Evolutionary conservation across 1,140 invertebrate genomes (phyloP).

Genomic region (Papilio xuthus): DNA sequence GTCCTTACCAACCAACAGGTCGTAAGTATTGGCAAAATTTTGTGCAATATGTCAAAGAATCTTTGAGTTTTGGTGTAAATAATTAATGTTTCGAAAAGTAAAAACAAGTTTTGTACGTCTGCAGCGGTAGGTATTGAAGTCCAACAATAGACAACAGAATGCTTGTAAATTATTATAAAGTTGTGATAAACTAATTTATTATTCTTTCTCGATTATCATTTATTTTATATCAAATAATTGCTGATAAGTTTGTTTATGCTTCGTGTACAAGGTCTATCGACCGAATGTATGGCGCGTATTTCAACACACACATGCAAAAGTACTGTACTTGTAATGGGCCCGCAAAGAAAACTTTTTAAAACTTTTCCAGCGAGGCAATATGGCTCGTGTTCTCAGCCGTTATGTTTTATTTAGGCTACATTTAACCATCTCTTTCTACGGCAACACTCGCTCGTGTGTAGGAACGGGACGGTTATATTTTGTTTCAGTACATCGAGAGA

Average conservation of each 20-base stretch:
- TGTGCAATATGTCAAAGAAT: too few relatives aligned
- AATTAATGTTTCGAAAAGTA: too few relatives aligned
- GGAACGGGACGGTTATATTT: constrained; percentile 62
- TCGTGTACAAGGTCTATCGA: constrained; percentile 67
- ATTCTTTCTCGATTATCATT: not conserved
- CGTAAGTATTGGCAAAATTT: not conserved
- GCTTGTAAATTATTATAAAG: not conserved
- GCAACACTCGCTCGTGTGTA: constrained; percentile 39
- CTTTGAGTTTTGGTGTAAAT: too few relatives aligned
- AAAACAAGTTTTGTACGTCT: too few relatives aligned
- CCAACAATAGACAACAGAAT: not conserved
- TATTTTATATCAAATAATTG: constrained; percentile 12
- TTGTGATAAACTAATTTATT: not conserved
- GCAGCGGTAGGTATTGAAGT: not conserved
- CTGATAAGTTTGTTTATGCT: constrained; percentile 41
- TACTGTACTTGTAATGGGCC: constrained; percentile 80
- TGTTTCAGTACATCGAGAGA: constrained; percentile 48
- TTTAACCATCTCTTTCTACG: constrained; percentile 65
- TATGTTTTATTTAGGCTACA: constrained; percentile 81
- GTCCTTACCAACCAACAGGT: not conserved
- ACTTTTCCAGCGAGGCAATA: constrained; percentile 82
- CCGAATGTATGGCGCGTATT: constrained; percentile 68
- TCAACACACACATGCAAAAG: constrained; percentile 61
- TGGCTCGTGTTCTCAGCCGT: constrained; percentile 81
- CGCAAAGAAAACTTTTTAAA: constrained; percentile 83